Evolutionary conservation across 2,888 invertebrate genomes (phyloP).

Genomic region (Eilema depressum): DNA sequence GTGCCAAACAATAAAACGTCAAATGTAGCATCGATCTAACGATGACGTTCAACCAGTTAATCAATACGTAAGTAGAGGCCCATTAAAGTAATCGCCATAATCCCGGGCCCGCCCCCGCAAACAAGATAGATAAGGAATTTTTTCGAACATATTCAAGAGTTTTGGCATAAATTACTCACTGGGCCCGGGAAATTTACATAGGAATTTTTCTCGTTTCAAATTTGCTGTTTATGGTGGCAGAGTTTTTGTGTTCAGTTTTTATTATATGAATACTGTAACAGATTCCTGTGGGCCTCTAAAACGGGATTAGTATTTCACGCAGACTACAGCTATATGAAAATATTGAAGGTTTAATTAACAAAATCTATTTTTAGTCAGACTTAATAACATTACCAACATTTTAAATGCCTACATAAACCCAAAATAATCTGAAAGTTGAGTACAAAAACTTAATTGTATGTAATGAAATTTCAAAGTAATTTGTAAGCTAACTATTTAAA

Average conservation of each 20-base stretch:
- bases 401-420: background rate
- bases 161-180: conserved; percentile 45
- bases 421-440: too few species aligned
- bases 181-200: conserved; percentile 5
- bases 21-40: conserved; percentile 26
- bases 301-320: background rate
- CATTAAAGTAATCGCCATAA: conserved; percentile 43
- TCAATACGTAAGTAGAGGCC: conserved; percentile 35
- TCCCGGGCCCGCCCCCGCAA: conserved; percentile 25
- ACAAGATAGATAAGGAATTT: conserved; percentile 26
- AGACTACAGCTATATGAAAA: too few species aligned
- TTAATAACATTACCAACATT: too few species aligned
- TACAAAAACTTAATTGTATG: too few species aligned
- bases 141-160: conserved; percentile 30
- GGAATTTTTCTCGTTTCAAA: background rate
- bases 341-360: background rate
- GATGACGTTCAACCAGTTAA: conserved; percentile 30
- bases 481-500: too few species aligned
- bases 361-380: background rate
- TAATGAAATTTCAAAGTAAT: too few species aligned
- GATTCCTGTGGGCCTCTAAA: background rate
- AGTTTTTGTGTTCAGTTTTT: background rate
- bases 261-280: background rate
- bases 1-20: conserved; percentile 5
- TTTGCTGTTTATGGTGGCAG: background rate